phyloP scores from a whole-genome alignment of 2,797 vertebrate genomes.

The Melanotaenia maccullochi region DNA sequence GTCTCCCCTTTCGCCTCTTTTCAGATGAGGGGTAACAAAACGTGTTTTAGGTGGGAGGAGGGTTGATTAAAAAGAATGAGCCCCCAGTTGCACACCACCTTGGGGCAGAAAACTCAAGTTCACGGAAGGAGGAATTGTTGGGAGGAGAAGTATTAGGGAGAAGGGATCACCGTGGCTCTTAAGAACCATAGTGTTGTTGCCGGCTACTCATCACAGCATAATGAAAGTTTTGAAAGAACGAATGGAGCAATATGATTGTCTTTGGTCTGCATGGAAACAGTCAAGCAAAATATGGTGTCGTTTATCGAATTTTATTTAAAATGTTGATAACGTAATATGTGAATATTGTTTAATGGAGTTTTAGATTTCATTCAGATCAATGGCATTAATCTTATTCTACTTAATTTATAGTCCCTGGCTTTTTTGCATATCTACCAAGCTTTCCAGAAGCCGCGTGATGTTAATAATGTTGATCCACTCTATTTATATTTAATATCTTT shows the following conservation, averaged over 20 bases:
- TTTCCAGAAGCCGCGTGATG: neutral
- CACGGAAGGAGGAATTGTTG: conserved; percentile 46
- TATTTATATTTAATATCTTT: too few species aligned
- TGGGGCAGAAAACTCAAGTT: conserved; percentile 67
- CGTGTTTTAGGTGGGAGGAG: neutral
- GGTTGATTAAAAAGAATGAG: conserved; percentile 23
- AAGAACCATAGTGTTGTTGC: conserved; percentile 77
- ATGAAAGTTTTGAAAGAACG: conserved; percentile 52
- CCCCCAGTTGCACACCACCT: conserved; percentile 1
- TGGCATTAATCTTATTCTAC: too few species aligned
- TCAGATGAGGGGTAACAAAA: conserved; percentile 2
- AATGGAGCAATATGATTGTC: conserved; percentile 30
- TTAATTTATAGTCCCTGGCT: neutral
- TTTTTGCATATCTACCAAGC: neutral
- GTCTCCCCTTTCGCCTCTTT: neutral
- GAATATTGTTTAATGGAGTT: neutral
- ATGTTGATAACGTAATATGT: neutral
- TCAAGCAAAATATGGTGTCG: neutral
- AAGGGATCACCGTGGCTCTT: conserved; percentile 42
- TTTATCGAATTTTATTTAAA: neutral
- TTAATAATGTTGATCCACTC: too few species aligned
- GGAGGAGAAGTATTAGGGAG: conserved; percentile 68
- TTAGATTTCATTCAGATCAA: too few species aligned
- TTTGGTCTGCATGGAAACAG: conserved; percentile 2
- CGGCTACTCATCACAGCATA: conserved; percentile 72